phyloP scores from a whole-genome alignment of 2,888 invertebrate species.

The Oscheius sp. region DNA sequence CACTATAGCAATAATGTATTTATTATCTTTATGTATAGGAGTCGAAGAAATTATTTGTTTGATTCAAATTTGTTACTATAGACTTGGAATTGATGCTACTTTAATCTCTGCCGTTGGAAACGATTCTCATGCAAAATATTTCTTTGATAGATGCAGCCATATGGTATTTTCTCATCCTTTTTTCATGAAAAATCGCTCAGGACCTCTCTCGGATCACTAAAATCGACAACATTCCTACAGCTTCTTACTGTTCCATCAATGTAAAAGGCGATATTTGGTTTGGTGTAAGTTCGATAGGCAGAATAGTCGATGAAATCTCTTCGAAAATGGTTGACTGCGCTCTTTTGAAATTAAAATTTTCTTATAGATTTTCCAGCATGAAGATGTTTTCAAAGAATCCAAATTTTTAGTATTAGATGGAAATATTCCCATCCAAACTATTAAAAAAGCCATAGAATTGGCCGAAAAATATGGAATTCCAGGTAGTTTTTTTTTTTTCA shows the following conservation, averaged over 20 bases:
- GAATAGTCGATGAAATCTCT: constrained; percentile 43
- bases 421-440: constrained; percentile 80
- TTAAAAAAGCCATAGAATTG: constrained; percentile 71
- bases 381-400: constrained; percentile 76
- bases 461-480: constrained; percentile 43
- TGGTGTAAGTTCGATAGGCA: constrained; percentile 55
- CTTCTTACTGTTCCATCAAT: constrained; percentile 57
- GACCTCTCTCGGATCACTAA: constrained; percentile 34
- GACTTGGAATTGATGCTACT: constrained; percentile 48
- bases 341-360: background rate
- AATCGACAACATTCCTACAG: constrained; percentile 43
- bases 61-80: no score
- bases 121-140: constrained; percentile 74
- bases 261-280: constrained; percentile 54
- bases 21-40: no score
- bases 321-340: constrained; percentile 45
- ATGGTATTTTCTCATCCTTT: constrained; percentile 32
- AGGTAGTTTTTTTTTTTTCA: constrained; percentile 8
- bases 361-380: constrained; percentile 76
- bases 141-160: constrained; percentile 36
- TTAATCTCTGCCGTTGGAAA: constrained; percentile 83
- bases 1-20: no score
- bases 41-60: no score
- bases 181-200: constrained; percentile 17
- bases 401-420: constrained; percentile 86